Percentiles rank a stretch among this genome's conserved stretches.
These are phyloP conservation scores for Cyprinodon diabolis DNA, from an alignment of 2,797 vertebrate genomes.

Conservation along the genomic window DNA sequence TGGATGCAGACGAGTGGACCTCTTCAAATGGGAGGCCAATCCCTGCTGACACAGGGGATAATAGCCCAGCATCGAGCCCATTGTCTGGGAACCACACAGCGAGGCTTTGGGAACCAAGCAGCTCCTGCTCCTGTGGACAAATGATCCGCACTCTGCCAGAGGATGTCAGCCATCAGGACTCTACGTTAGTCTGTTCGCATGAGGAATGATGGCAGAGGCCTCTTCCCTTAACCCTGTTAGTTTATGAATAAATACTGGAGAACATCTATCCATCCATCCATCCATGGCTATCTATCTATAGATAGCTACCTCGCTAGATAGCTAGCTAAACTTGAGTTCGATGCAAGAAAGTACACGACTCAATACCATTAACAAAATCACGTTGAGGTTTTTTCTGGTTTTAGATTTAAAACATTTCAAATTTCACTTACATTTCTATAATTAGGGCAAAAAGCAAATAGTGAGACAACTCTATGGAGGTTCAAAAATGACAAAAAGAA, in stretches of 20 bases:
- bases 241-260: conserved; percentile 76
- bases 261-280: conserved; percentile 14
- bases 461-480: too few species aligned
- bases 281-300: conserved; percentile 6
- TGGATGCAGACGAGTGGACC: conserved; percentile 79
- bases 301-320: too few species aligned
- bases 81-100: conserved; percentile 80
- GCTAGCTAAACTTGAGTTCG: too few species aligned
- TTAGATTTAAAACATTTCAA: too few species aligned
- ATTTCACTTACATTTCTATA: too few species aligned
- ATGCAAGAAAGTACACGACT: too few species aligned
- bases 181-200: conserved; percentile 70
- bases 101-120: conserved; percentile 78
- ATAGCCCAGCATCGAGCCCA: conserved; percentile 77
- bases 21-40: conserved; percentile 80
- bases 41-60: conserved; percentile 82
- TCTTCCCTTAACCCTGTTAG: conserved; percentile 66
- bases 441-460: too few species aligned
- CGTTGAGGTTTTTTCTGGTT: too few species aligned
- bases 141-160: conserved; percentile 77
- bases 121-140: conserved; percentile 76
- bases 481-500: too few species aligned
- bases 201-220: conserved; percentile 67
- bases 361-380: too few species aligned
- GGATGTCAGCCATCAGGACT: conserved; percentile 74